Conservation (phyloP, 1,140 invertebrate genomes). For the Rhizoglyphus robini region DNA sequence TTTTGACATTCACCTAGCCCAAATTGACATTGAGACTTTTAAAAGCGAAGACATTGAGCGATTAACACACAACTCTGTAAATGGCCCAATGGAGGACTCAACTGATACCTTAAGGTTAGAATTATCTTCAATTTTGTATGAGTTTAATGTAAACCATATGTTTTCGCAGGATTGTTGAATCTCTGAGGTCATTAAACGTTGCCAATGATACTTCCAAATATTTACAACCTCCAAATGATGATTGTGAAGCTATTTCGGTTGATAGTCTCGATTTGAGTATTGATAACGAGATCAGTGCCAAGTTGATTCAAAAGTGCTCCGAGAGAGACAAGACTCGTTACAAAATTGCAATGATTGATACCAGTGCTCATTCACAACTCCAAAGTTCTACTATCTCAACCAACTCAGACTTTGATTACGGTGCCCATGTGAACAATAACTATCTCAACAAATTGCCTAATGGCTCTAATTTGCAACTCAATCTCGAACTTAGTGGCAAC, state of each 20-base stretch:
- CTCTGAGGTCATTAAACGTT: background rate
- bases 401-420: slow-evolving; percentile 35
- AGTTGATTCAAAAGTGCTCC: slow-evolving; percentile 67
- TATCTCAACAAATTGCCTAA: background rate
- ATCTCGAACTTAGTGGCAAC: no score
- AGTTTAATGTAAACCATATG: background rate
- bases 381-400: background rate
- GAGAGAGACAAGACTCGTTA: slow-evolving; percentile 78
- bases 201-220: background rate
- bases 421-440: slow-evolving; percentile 24
- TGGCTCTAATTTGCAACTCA: background rate
- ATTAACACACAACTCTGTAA: slow-evolving; percentile 36
- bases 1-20: slow-evolving; percentile 76
- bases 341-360: slow-evolving; percentile 82
- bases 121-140: background rate
- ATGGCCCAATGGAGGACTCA: slow-evolving; percentile 35
- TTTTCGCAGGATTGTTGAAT: background rate
- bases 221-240: background rate
- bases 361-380: slow-evolving; percentile 29
- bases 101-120: slow-evolving; percentile 7
- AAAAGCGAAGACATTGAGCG: slow-evolving; percentile 74
- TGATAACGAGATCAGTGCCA: slow-evolving; percentile 41
- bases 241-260: slow-evolving; percentile 46
- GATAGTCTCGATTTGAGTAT: slow-evolving; percentile 75
- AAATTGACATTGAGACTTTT: slow-evolving; percentile 88